Evolutionary conservation across 2,113 vertebrate genomes (phyloP).

Genomic region (Hydropotes inermis): DNA sequence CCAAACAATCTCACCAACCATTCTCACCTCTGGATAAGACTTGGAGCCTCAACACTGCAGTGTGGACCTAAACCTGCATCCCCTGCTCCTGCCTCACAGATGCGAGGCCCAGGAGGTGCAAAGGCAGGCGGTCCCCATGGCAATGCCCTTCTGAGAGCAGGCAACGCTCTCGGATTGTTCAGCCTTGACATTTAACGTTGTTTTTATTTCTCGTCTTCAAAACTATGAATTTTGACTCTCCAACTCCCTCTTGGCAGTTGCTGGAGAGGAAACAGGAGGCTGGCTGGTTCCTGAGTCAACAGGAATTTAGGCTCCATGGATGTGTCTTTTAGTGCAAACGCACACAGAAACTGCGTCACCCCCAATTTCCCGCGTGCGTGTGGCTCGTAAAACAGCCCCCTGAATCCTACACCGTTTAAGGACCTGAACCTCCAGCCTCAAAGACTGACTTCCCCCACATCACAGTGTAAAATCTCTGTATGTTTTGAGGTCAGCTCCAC

Average conservation of each 20-base stretch:
- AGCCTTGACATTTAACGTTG: conserved; percentile 38
- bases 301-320: conserved; percentile 36
- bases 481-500: neutral
- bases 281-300: conserved; percentile 58
- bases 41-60: neutral
- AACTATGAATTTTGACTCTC: conserved; percentile 48
- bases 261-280: conserved; percentile 57
- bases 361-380: neutral
- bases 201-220: conserved; percentile 47
- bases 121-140: neutral
- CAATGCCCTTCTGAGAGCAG: neutral
- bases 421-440: neutral
- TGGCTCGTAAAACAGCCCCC: neutral
- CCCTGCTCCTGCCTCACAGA: neutral
- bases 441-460: neutral
- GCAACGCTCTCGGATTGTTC: neutral
- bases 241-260: conserved; percentile 39
- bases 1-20: neutral
- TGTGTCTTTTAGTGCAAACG: neutral
- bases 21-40: neutral
- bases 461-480: neutral
- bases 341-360: conserved; percentile 24
- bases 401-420: neutral
- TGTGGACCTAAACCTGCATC: neutral
- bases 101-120: neutral